A percentile compares a stretch with the other conserved stretches of the same genome.
Conservation (phyloP, 2,888 invertebrate genomes). For the Thysanoteuthis rhombus region DNA sequence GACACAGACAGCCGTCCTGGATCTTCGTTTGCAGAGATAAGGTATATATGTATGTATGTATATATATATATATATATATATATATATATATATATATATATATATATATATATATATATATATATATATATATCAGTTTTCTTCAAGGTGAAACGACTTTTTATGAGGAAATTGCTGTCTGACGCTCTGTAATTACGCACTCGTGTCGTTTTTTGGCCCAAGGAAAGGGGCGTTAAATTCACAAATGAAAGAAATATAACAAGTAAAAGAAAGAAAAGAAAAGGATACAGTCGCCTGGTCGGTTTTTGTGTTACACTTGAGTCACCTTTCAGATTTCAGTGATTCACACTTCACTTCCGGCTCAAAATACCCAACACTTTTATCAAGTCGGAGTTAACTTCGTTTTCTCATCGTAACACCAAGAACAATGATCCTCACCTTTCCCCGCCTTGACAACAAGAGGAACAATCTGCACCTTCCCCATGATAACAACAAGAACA, state of each 20-base stretch:
- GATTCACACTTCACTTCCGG: not conserved
- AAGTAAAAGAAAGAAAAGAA: not conserved
- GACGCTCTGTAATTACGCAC: not conserved
- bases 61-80: not conserved
- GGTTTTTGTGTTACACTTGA: not conserved
- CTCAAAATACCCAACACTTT: too few relatives aligned
- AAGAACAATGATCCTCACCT: too few relatives aligned
- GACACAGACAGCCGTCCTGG: too few relatives aligned
- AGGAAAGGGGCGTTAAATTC: not conserved
- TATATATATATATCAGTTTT: not conserved
- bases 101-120: not conserved
- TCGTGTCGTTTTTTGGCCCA: not conserved
- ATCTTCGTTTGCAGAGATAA: too few relatives aligned
- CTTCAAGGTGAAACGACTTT: not conserved
- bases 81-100: not conserved
- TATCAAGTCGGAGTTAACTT: too few relatives aligned
- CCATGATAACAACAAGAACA: too few relatives aligned
- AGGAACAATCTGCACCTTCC: too few relatives aligned
- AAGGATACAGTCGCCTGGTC: not conserved
- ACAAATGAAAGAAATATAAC: not conserved
- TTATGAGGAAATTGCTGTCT: not conserved
- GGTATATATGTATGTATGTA: not conserved
- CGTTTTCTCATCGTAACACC: too few relatives aligned
- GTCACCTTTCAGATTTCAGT: not conserved
- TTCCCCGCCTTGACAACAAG: too few relatives aligned